Base-by-base conservation (phyloP, 2,888 invertebrate genomes). In the Caenorhabditis auriculariae region DNA sequence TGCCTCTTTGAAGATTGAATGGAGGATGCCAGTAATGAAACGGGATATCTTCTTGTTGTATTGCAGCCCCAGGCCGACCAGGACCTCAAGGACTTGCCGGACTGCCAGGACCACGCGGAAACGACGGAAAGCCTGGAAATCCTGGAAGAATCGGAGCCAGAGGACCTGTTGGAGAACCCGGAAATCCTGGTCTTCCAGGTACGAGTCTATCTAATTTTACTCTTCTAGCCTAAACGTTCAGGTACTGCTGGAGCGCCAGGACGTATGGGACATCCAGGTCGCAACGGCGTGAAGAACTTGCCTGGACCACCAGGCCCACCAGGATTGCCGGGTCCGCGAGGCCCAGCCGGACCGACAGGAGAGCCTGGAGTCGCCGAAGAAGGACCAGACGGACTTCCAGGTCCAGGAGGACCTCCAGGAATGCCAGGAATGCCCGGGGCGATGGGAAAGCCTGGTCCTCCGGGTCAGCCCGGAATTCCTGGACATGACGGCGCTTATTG, bases 341-440 rank as follows among this genome's bases (percentile, higher is more conserved):
- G 66, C 45, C 39, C 63, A 29, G 48, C 60, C 15, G 69, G 69
- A 45, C 28, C 52, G 27, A 35, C 43, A 21, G 72, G 72, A 44
- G 50, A 59, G 21, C 47, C 54, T 0, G 72, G 72, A 54, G 67
- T 67, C 15, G 72, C 72, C 7, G 72, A 72, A 58, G 72, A 72
- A 47, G 72, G 72, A 45, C 72, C 72, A 2, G 72, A 72, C 46
- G 72, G 72, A 26, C 49, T 72, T 15, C 72, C 72, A 9, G 72
- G 72, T 29, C 67, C 69, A 21, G 61, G 53, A 2, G 72, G 72
- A 48, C 57, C 61, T 9, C 58, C 69, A 21, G 72, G 72, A 50
- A 63, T 56, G 47, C 60, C 62, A 15, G 72, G 72, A 59, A 63
- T 67, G 59, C 67, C 69, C 0, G 72, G 72, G 43, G 53, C 64